phyloP scores from a whole-genome alignment of 2,888 invertebrate species.

The Ichneumoninae sp. region DNA sequence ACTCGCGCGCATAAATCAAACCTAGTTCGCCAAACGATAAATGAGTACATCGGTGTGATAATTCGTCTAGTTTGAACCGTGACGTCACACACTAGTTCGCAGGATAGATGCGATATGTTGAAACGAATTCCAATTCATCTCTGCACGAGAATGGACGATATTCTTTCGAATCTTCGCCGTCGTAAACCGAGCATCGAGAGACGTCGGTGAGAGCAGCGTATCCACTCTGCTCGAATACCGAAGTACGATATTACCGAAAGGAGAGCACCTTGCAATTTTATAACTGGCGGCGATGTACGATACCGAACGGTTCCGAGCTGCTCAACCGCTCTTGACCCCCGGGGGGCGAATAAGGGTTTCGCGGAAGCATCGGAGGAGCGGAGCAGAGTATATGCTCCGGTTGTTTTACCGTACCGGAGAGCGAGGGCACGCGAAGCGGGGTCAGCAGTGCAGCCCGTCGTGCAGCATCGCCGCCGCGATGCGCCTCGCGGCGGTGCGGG shows the following conservation, averaged over 20 bases:
- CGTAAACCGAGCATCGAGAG: background rate
- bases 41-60: slow-evolving; percentile 18
- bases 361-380: slow-evolving; percentile 40
- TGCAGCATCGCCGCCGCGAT: slow-evolving; percentile 22
- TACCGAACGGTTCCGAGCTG: slow-evolving; percentile 46
- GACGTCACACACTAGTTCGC: slow-evolving; percentile 14
- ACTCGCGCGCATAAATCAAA: slow-evolving; percentile 27
- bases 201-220: background rate
- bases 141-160: background rate
- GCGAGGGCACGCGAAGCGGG: slow-evolving; percentile 51
- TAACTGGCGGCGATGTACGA: slow-evolving; percentile 32
- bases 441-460: slow-evolving; percentile 41
- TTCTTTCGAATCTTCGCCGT: background rate
- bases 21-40: slow-evolving; percentile 13
- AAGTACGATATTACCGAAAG: slow-evolving; percentile 11
- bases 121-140: background rate
- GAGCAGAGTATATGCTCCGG: slow-evolving; percentile 7
- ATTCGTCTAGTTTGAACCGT: slow-evolving; percentile 36
- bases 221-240: background rate
- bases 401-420: slow-evolving; percentile 11
- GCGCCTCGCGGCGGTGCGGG: slow-evolving; percentile 6
- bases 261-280: slow-evolving; percentile 60
- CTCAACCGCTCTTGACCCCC: slow-evolving; percentile 49
- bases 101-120: background rate
- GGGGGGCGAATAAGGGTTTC: slow-evolving; percentile 56